Base-by-base conservation (phyloP, 2,888 invertebrate species). In the Agrochola circellaris region DNA sequence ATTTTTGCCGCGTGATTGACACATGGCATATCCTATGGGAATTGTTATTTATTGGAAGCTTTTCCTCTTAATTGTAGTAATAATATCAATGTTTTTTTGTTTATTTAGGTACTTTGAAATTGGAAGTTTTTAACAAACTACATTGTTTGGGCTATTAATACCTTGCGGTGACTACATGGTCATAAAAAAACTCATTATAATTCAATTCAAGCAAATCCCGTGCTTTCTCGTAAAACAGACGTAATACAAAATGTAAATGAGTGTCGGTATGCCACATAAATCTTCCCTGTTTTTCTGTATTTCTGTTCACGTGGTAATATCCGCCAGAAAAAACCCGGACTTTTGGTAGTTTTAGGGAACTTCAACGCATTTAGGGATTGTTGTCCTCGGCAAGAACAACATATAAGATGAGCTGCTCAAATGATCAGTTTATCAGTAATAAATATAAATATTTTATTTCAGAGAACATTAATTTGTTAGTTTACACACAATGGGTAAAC, bases 241-340 rank as follows among this genome's bases (percentile, higher is more conserved):
- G 42, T 75, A 79, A 79, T 65, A 79, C 30, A 79, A 79, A 65
- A 79, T 80, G 79, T 64, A 60, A 80, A 80, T 79, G 58, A 58
- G 51, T 56, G 58, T 30, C 64, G 42, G 56, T 71, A 60, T 66
- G 23, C 51, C 61, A 51, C 75, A 80, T 75, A 65, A 79, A 75
- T 79, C 64, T 75, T 75, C 42, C 58, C 60, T 79, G 75, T 79
- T 79, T 79, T 78, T 79, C 62, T 26, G 64, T 68, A 58, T 34
- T 68, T 79, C 26, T 68, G 17, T 34, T 67, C 38, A 30, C 34
- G 45, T 17, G 9, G 6, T 23, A 34, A 34, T 51, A 72, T 42
- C 30, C 30, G 17, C 23, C 38, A 51, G 15, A 34, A 23, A 23
- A 20, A 48, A 48, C 9, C 20, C n/a, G 30, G 15, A 30, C 42